Conservation (phyloP, 1,140 invertebrate genomes). For the Nephotettix cincticeps region DNA sequence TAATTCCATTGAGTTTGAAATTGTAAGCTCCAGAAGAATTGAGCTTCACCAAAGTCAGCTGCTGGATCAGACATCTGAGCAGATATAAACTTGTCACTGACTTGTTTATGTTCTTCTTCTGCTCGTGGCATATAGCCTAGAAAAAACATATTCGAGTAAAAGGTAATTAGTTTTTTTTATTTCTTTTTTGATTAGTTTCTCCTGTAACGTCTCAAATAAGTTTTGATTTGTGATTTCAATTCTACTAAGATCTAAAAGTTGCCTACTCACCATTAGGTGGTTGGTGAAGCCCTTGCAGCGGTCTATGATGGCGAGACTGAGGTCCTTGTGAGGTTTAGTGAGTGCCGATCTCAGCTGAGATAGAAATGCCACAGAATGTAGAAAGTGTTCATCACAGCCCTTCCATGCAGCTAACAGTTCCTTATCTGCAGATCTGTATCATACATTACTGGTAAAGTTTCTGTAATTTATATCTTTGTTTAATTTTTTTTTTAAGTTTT, state of each 20-base stretch:
- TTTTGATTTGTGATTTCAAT: too few relatives aligned
- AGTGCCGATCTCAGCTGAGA: constrained; percentile 64
- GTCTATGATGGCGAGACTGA: constrained; percentile 78
- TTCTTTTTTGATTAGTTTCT: too few relatives aligned
- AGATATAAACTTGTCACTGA: constrained; percentile 46
- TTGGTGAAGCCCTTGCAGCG: constrained; percentile 78
- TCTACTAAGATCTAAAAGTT: too few relatives aligned
- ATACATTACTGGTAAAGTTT: not conserved
- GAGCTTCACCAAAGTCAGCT: constrained; percentile 2
- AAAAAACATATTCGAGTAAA: not conserved
- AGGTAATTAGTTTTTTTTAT: too few relatives aligned
- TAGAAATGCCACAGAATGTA: constrained; percentile 66
- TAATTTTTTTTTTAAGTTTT: too few relatives aligned
- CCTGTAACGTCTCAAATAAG: too few relatives aligned
- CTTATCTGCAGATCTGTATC: constrained; percentile 46
- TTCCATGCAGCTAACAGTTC: constrained; percentile 64
- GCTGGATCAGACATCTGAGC: constrained; percentile 44
- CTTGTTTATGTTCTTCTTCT: constrained; percentile 47
- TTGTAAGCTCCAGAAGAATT: too few relatives aligned
- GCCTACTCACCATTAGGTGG: constrained; percentile 65
- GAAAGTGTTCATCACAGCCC: constrained; percentile 73
- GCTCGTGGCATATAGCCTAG: constrained; percentile 44
- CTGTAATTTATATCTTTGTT: not conserved
- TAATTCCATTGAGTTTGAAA: too few relatives aligned
- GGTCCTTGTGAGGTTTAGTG: constrained; percentile 66